Evolutionary conservation across 2,113 vertebrate genomes (phyloP).

Genomic region (Tupaia chinensis): DNA sequence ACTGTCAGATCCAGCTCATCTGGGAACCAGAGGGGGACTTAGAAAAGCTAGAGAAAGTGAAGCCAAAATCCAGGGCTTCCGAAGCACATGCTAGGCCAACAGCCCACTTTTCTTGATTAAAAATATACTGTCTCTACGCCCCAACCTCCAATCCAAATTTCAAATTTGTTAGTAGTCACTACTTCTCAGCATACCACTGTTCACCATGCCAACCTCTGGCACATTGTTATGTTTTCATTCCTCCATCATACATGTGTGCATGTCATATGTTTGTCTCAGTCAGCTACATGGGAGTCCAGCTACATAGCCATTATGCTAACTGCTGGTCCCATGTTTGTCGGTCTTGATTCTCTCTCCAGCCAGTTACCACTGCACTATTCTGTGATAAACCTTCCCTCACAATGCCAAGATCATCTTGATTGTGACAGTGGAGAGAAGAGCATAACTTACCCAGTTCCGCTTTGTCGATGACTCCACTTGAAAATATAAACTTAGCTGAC

Average conservation of each 20-base stretch:
- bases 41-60: neutral
- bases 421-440: no score
- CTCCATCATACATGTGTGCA: neutral
- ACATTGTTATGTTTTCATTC: neutral
- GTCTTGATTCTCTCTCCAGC: neutral
- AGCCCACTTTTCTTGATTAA: neutral
- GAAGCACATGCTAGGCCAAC: neutral
- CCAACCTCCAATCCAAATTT: neutral
- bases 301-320: no score
- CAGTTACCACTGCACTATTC: neutral
- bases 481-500: neutral
- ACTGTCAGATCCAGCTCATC: neutral
- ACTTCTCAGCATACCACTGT: neutral
- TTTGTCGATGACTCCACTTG: neutral
- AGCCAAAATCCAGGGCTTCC: neutral
- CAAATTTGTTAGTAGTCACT: slow-evolving; percentile 4
- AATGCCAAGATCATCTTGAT: neutral
- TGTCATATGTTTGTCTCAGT: neutral
- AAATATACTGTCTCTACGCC: neutral
- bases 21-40: neutral
- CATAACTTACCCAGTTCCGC: neutral
- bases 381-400: neutral
- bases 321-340: neutral
- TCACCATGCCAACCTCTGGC: neutral
- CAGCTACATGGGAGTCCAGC: no score